Conservation (phyloP, 2,797 vertebrate species). For the Helostoma temminkii region DNA sequence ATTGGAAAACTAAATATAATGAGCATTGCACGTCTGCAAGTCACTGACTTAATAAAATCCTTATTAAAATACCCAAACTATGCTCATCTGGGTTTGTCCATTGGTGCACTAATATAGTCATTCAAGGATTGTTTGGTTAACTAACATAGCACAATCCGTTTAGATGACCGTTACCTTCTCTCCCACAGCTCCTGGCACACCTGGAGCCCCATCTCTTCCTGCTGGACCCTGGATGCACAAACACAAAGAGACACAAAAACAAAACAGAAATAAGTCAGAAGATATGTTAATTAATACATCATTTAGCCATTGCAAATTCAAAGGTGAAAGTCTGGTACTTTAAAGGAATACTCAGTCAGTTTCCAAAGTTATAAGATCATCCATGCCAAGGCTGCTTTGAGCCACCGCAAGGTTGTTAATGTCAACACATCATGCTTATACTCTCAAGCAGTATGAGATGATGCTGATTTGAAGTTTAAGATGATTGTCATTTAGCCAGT, state of each 20-base stretch:
- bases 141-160: too few species aligned
- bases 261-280: background rate
- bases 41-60: too few species aligned
- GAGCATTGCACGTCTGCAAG: background rate
- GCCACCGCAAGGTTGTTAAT: too few species aligned
- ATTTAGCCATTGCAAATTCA: slow-evolving; percentile 23
- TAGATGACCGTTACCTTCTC: slow-evolving; percentile 59
- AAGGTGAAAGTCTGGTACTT: slow-evolving; percentile 12
- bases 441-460: background rate
- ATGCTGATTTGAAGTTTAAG: background rate
- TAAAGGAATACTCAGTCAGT: slow-evolving; percentile 42
- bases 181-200: slow-evolving; percentile 64
- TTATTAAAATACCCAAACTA: too few species aligned
- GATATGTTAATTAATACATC: background rate
- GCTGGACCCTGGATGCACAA: slow-evolving; percentile 81
- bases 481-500: background rate
- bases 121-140: too few species aligned
- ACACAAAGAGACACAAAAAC: slow-evolving; percentile 16
- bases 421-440: background rate
- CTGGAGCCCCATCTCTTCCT: slow-evolving; percentile 83
- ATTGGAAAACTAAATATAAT: background rate
- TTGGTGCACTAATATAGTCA: too few species aligned
- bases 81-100: too few species aligned
- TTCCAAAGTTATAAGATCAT: slow-evolving; percentile 46
- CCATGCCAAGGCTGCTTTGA: slow-evolving; percentile 9